Evolutionary conservation across 2,888 invertebrate species (phyloP).

Genomic region (Selenia dentaria): DNA sequence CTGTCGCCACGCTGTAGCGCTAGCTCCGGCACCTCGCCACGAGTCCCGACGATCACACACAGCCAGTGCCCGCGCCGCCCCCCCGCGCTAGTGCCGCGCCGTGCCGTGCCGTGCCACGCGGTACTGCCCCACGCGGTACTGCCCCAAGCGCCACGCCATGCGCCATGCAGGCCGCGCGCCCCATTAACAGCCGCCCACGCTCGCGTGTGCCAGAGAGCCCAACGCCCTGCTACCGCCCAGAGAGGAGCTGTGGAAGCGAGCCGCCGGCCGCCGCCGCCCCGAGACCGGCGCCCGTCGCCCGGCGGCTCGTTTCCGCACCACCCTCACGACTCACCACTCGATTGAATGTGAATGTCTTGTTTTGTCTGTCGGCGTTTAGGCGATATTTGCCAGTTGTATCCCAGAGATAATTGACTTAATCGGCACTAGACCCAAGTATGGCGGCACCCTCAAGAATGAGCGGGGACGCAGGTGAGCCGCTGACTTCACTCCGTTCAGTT

Average conservation of each 20-base stretch:
- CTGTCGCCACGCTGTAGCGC: slow-evolving; percentile 86
- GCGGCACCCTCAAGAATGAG: slow-evolving; percentile 99
- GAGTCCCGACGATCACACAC: slow-evolving; percentile 84
- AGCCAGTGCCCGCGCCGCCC: slow-evolving; percentile 76
- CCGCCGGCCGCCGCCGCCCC: slow-evolving; percentile 34
- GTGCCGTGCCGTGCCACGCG: slow-evolving; percentile 23
- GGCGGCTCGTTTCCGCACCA: slow-evolving; percentile 55
- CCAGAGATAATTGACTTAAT: slow-evolving; percentile 99
- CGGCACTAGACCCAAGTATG: slow-evolving; percentile 99
- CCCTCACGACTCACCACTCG: slow-evolving; percentile 56
- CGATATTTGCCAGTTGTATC: slow-evolving; percentile 99
- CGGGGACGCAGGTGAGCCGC: slow-evolving; percentile 99
- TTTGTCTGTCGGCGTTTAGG: slow-evolving; percentile 91
- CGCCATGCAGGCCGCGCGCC: slow-evolving; percentile 20
- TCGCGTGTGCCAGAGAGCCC: slow-evolving; percentile 31
- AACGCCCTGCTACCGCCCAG: slow-evolving; percentile 28
- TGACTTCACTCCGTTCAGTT: slow-evolving; percentile 85
- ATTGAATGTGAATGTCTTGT: slow-evolving; percentile 85
- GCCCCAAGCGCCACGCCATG: slow-evolving; percentile 23
- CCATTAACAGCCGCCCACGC: slow-evolving; percentile 13
- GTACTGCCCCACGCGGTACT: slow-evolving; percentile 11
- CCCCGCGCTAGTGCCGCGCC: slow-evolving; percentile 40
- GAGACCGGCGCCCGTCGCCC: slow-evolving; percentile 34
- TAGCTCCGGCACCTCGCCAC: slow-evolving; percentile 83
- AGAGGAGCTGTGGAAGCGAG: slow-evolving; percentile 37